Base-by-base conservation (phyloP, 2,888 invertebrate genomes). In the Caenorhabditis sp. region DNA sequence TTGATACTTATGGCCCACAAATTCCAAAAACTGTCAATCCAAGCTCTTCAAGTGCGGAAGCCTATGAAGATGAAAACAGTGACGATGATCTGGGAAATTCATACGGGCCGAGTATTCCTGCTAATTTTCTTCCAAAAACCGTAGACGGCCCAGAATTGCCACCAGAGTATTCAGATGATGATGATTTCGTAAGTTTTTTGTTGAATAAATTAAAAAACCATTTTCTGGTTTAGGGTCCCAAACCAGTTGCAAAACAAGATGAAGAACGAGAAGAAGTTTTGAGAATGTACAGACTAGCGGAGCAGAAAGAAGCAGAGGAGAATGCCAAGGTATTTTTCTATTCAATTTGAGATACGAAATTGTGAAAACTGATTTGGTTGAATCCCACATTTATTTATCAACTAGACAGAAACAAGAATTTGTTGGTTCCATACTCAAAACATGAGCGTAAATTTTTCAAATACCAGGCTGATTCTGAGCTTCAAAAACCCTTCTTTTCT, bases 121-220 rank as follows among this genome's bases (percentile, higher is more conserved):
- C 64, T 7, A 67, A 68, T 43, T 67, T 71, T 38, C 56, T 14
- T 43, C 43, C 7, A 43, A 43, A 63, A 17, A 49, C 57, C 21
- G 31, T 25, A 25, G 66, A 21, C 3, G 67, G 70, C 17, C 64
- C 74, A 8, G 20, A 59, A 1, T 21, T 75, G n/a, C 70, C 75
- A 14, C 53, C 52, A 7, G 52, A 64, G 10, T 77, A 77, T 50
- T 68, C 69, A 43, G 79, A 74, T 62, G 79, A 74, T 62, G 79
- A 75, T 7, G 75, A 76, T 50, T 71, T 79, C 59, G 71, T 66
- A 10, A 38, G 67, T 66, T 50, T 49, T 56, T 8, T 31, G 52
- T 21, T 0, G 1, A 21, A 67, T 3, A 23, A 21, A 17, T 21
- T 64, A 38, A 57, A 57, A 25, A 26, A 61, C 17, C 26, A 25